Base-by-base conservation (phyloP, 2,888 invertebrate species). In the Sepioteuthis lessoniana region DNA sequence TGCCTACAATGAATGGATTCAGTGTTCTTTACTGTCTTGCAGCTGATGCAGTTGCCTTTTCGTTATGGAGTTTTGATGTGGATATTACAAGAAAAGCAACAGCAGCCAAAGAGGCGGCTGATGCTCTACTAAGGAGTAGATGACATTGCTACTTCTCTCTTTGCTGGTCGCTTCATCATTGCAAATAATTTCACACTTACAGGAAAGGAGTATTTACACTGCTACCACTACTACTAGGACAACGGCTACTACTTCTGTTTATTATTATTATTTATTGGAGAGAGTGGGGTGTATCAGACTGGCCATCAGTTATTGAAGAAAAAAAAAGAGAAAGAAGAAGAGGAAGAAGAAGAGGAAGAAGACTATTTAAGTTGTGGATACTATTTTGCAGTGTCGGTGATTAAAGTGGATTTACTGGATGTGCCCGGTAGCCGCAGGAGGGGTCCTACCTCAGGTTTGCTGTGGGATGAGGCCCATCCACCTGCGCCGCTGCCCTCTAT, bases 401-500 rank as follows among this genome's bases (percentile, higher is more conserved):
- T n/a, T 76, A 76, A n/a, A 76, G 76, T 76, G 76, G 76, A 76
- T 76, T 1, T 92, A 47, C 92, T 92, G n/a, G 31, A 92, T 92
- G 92, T 92, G 46, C 92, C 92, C 38, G 47, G 46, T 92, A 47
- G 92, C 92, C 46, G 42, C 46, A 42, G 92, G 92, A 92, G 92
- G 92, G 92, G 92, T 92, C 46, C 47, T 92, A 42, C 92, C 92
- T 47, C 46, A 92, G 92, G 92, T 42, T 92, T 92, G 92, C 92
- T 92, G 92, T 93, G 60, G 93, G 38, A 93, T 93, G 93, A 93
- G 93, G 55, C 55, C 93, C 19, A 93, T 93, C 50, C 93, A 93
- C 35, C 50, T 93, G 60, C 93, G 93, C 50, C 93, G 93, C 93
- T 93, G 93, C 50, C 93, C 93, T 93, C 35, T 93, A 37, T 37